Conservation (phyloP, 2,888 invertebrate species). For the Cotesia congregata region DNA sequence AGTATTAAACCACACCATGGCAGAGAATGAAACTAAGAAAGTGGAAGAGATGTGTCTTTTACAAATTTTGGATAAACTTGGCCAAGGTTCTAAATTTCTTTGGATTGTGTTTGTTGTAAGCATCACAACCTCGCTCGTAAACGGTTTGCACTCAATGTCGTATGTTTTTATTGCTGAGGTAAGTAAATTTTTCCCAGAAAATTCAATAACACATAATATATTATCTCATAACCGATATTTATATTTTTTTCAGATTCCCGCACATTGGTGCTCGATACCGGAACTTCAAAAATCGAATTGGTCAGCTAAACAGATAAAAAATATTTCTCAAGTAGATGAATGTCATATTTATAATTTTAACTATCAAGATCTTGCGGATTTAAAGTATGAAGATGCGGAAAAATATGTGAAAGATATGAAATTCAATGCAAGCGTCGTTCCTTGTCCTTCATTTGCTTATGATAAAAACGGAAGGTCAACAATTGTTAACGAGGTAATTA, state of each 20-base stretch:
- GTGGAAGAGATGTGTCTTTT: not conserved
- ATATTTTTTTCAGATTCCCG: not conserved
- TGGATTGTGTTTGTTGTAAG: not conserved
- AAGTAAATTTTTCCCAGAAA: not conserved
- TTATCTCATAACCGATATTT: not conserved
- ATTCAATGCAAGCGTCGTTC: not conserved
- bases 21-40: not conserved
- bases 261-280: not conserved
- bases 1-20: not conserved
- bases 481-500: not conserved
- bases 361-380: not conserved
- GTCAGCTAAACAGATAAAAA: not conserved
- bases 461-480: not conserved
- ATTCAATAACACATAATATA: not conserved
- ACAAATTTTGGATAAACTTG: not conserved
- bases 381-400: not conserved
- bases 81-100: not conserved
- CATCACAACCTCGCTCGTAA: not conserved
- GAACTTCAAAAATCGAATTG: not conserved
- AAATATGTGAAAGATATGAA: not conserved
- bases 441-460: not conserved
- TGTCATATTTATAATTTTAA: not conserved
- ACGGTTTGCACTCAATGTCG: not conserved
- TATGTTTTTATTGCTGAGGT: not conserved
- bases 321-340: not conserved